Percentiles rank a stretch among this genome's conserved stretches.
Evolutionary conservation across 2,797 vertebrate species (phyloP).

Genomic region (Channa striata): DNA sequence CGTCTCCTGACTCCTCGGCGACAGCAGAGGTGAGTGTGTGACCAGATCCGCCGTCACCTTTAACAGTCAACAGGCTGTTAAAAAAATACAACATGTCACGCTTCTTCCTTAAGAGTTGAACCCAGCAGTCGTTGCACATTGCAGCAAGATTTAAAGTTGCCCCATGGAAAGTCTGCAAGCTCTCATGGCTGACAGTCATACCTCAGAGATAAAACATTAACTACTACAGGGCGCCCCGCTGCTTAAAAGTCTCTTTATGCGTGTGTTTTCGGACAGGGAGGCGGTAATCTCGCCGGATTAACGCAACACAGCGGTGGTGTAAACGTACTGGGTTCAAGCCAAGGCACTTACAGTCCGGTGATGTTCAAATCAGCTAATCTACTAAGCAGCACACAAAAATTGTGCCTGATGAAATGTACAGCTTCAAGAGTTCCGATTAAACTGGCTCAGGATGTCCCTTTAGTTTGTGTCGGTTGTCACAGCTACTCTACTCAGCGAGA

Average conservation of each 20-base stretch:
- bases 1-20: constrained; percentile 64
- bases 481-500: constrained; percentile 16
- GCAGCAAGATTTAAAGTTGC: constrained; percentile 1
- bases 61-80: background rate
- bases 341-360: constrained; percentile 10
- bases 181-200: constrained; percentile 29
- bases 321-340: constrained; percentile 11
- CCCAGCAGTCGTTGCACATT: background rate
- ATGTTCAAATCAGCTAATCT: constrained; percentile 12
- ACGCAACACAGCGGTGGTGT: background rate
- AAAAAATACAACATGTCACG: background rate
- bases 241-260: constrained; percentile 15
- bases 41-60: background rate
- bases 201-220: constrained; percentile 65
- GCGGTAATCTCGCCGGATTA: constrained; percentile 26
- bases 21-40: constrained; percentile 80
- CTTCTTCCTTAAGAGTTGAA: background rate
- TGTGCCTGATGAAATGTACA: background rate
- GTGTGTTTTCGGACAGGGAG: too few relatives aligned
- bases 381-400: background rate
- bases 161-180: constrained; percentile 22
- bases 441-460: background rate
- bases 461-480: constrained; percentile 41
- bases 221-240: constrained; percentile 8
- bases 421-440: constrained; percentile 2